Evolutionary conservation across 2,888 invertebrate species (phyloP).

Genomic region (Acanthosoma haemorrhoidale): DNA sequence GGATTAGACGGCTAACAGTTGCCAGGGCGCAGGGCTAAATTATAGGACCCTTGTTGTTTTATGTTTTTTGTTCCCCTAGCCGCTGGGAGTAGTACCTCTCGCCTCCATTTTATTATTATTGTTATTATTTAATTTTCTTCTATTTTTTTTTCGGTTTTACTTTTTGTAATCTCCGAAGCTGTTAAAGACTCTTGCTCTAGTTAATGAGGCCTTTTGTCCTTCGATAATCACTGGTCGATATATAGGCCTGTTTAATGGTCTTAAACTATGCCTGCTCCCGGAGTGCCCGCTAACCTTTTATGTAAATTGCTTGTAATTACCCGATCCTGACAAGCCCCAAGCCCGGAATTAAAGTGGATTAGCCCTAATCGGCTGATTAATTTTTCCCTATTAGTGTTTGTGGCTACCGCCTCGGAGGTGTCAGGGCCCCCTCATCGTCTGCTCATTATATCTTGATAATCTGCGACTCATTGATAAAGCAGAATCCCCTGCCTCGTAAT

Average conservation of each 20-base stretch:
- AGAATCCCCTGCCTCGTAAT: no score
- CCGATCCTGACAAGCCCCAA: background rate
- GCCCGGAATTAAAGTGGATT: background rate
- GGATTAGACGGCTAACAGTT: conserved; percentile 12
- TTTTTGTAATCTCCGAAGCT: background rate
- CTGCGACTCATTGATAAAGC: background rate
- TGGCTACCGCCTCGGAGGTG: background rate
- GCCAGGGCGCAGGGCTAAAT: background rate
- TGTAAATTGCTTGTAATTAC: conserved; percentile 11
- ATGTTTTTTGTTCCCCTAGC: background rate
- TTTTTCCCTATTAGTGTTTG: background rate
- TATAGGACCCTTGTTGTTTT: background rate
- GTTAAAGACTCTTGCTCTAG: background rate
- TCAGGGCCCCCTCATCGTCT: background rate
- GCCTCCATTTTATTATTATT: background rate
- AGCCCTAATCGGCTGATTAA: background rate
- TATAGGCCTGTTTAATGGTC: background rate
- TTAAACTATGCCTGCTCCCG: background rate
- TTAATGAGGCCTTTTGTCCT: background rate
- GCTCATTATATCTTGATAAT: background rate
- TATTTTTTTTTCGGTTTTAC: background rate
- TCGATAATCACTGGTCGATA: background rate
- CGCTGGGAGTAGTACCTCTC: background rate
- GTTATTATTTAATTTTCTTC: conserved; percentile 8
- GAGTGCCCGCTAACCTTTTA: no score